Evolutionary conservation across 2,888 invertebrate genomes (phyloP).

Genomic region (Sinelater perroti): DNA sequence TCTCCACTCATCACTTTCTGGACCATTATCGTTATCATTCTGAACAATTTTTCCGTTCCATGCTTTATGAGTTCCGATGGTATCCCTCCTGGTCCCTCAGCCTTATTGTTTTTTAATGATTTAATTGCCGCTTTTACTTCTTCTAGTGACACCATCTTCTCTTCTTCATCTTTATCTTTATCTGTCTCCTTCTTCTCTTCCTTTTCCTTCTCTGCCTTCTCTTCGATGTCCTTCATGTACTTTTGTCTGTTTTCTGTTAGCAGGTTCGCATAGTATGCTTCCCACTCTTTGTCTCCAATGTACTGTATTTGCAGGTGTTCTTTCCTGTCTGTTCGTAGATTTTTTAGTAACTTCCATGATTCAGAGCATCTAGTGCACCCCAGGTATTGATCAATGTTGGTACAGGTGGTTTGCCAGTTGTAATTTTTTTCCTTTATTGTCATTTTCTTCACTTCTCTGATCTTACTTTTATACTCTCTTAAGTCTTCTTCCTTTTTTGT

Average conservation of each 20-base stretch:
- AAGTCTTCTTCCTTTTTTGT: neutral
- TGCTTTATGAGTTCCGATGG: slow-evolving; percentile 10
- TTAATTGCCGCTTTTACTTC: slow-evolving; percentile 1
- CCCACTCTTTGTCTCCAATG: slow-evolving; percentile 5
- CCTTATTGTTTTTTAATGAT: slow-evolving; percentile 8
- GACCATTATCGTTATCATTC: slow-evolving; percentile 5
- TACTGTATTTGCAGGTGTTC: slow-evolving; percentile 3
- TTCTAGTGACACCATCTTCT: neutral
- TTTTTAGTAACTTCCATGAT: slow-evolving; percentile 5
- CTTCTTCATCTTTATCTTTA: neutral
- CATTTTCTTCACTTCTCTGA: neutral
- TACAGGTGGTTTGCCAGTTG: neutral
- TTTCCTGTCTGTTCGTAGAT: neutral
- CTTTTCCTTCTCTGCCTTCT: slow-evolving; percentile 4
- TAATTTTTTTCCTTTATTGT: neutral
- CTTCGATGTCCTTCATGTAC: slow-evolving; percentile 1
- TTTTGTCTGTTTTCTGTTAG: slow-evolving; percentile 8
- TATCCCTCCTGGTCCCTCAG: slow-evolving; percentile 10
- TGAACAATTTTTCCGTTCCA: neutral
- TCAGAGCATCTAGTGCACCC: neutral
- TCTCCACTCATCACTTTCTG: slow-evolving; percentile 5
- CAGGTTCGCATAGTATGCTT: slow-evolving; percentile 2
- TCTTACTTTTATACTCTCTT: neutral
- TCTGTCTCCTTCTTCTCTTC: neutral
- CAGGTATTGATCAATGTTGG: slow-evolving; percentile 5